Percentiles rank a stretch among this genome's conserved stretches.
Evolutionary conservation across 2,888 invertebrate species (phyloP).

Genomic region (Entomobrya multifasciata): DNA sequence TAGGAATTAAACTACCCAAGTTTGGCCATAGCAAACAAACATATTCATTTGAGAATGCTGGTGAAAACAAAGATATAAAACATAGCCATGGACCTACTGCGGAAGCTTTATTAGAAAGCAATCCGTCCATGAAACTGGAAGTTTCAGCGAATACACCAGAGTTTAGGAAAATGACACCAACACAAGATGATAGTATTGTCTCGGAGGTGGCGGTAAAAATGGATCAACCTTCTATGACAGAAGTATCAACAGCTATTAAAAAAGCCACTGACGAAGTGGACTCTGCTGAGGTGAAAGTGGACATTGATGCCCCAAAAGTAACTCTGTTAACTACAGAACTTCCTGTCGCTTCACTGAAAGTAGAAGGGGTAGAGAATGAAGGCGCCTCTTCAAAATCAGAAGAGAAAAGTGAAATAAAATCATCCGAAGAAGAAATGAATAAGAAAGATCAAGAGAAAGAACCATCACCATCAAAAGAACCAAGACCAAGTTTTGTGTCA

Average conservation of each 20-base stretch:
- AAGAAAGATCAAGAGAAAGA: slow-evolving; percentile 54
- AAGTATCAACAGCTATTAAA: neutral
- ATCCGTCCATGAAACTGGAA: slow-evolving; percentile 60
- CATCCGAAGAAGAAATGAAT: slow-evolving; percentile 27
- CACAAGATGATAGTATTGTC: slow-evolving; percentile 39
- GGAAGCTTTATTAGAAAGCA: slow-evolving; percentile 59
- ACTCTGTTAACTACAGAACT: slow-evolving; percentile 37
- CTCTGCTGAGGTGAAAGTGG: slow-evolving; percentile 54
- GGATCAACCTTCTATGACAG: slow-evolving; percentile 31
- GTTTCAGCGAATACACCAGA: slow-evolving; percentile 63
- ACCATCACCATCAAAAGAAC: slow-evolving; percentile 53
- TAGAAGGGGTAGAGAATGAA: slow-evolving; percentile 26
- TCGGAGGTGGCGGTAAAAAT: slow-evolving; percentile 56
- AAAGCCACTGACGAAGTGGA: slow-evolving; percentile 44
- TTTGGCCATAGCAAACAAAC: slow-evolving; percentile 76
- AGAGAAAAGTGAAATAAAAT: slow-evolving; percentile 21
- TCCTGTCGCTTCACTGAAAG: slow-evolving; percentile 32
- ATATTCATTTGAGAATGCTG: slow-evolving; percentile 74
- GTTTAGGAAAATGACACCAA: slow-evolving; percentile 66
- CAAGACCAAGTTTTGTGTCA: slow-evolving; percentile 76
- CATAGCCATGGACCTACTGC: slow-evolving; percentile 66
- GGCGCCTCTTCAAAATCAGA: neutral
- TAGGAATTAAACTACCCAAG: slow-evolving; percentile 75
- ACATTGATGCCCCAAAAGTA: slow-evolving; percentile 43
- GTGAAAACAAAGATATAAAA: slow-evolving; percentile 69